phyloP scores from a whole-genome alignment of 1,140 invertebrate species.

The Papilio polytes region DNA sequence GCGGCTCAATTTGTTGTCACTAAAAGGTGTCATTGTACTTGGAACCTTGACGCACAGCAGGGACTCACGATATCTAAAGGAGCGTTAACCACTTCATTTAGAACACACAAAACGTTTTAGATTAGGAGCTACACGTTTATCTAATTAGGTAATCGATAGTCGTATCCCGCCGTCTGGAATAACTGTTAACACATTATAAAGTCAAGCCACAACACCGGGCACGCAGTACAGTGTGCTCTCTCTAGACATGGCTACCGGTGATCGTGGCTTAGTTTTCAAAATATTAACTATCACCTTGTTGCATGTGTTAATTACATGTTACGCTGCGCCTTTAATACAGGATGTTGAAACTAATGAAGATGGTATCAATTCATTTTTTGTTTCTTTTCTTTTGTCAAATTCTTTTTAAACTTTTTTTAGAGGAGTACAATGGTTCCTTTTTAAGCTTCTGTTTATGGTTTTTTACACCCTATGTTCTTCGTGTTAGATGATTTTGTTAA shows the following conservation, averaged over 20 bases:
- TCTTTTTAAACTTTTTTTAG: background rate
- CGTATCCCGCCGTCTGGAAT: slow-evolving; percentile 51
- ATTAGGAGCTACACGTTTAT: slow-evolving; percentile 52
- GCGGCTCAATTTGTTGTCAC: slow-evolving; percentile 7
- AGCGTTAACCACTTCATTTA: slow-evolving; percentile 56
- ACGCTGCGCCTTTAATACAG: slow-evolving; percentile 45
- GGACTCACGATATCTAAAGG: slow-evolving; percentile 53
- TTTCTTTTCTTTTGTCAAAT: background rate
- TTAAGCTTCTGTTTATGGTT: background rate
- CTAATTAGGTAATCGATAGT: slow-evolving; percentile 72
- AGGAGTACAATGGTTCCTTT: too few relatives aligned
- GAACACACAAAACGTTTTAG: slow-evolving; percentile 50
- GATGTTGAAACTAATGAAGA: slow-evolving; percentile 26
- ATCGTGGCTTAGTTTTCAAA: background rate
- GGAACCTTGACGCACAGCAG: slow-evolving; percentile 42
- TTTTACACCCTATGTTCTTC: background rate
- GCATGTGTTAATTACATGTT: slow-evolving; percentile 36
- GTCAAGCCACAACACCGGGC: slow-evolving; percentile 38
- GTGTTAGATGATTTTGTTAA: too few relatives aligned
- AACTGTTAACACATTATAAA: slow-evolving; percentile 46
- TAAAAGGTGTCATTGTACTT: background rate
- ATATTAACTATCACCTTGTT: background rate
- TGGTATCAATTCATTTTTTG: background rate
- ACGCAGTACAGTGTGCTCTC: slow-evolving; percentile 38
- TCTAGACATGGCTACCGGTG: background rate